Evolutionary conservation across 2,113 vertebrate genomes (phyloP).

Genomic region (Calypte anna): DNA sequence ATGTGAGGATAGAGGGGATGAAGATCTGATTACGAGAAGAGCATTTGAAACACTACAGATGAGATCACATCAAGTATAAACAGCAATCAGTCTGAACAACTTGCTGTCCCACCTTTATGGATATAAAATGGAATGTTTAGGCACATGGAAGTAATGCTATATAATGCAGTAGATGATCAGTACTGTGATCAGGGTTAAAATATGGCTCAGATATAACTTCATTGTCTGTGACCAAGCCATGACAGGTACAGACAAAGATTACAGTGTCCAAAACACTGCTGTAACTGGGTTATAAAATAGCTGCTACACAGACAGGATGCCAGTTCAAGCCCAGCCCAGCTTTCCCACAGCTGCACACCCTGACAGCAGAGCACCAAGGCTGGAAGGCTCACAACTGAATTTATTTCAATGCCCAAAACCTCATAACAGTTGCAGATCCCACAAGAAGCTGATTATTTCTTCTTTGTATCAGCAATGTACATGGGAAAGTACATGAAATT

Average conservation of each 20-base stretch:
- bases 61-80: not conserved
- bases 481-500: slow-evolving; percentile 17
- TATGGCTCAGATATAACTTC: not conserved
- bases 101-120: not conserved
- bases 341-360: not conserved
- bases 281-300: not conserved
- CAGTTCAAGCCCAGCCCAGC: not conserved
- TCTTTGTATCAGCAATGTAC: not conserved
- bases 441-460: not conserved
- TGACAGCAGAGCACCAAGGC: not conserved
- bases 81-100: not conserved
- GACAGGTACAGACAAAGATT: not conserved
- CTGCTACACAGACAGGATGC: not conserved
- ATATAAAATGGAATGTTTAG: not conserved
- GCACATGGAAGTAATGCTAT: not conserved
- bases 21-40: not conserved
- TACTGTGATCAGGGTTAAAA: not conserved
- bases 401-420: not conserved
- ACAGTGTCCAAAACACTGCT: not conserved
- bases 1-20: not conserved
- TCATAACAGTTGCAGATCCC: not conserved
- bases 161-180: not conserved
- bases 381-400: not conserved
- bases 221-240: not conserved
- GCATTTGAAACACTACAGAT: not conserved